Percentiles rank a stretch among this genome's conserved stretches.
phyloP scores from a whole-genome alignment of 2,888 invertebrate genomes.

The Bembecia ichneumoniformis region DNA sequence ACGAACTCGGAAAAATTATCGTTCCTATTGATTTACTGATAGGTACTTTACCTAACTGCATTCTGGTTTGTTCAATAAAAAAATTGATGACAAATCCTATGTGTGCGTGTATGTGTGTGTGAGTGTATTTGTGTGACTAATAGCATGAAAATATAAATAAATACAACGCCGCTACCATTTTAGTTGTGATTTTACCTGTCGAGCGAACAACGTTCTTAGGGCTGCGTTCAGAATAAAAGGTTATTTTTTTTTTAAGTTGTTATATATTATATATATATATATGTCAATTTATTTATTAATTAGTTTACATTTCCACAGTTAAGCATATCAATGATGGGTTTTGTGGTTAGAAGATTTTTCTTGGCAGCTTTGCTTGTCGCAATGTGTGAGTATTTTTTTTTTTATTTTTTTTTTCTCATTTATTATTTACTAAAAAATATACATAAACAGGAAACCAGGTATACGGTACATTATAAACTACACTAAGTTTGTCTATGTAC shows the following conservation, averaged over 20 bases:
- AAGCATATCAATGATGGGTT: no score
- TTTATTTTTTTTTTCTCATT: no score
- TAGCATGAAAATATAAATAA: not conserved
- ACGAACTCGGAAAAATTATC: not conserved
- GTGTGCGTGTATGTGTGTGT: not conserved
- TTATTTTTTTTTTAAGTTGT: not conserved
- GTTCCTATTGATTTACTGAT: not conserved
- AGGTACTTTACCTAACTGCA: not conserved
- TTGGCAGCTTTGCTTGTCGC: no score
- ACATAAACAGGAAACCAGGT: no score
- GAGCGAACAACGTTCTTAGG: not conserved
- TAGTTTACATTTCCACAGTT: not conserved
- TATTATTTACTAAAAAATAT: no score
- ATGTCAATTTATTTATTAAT: not conserved
- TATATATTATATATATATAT: not conserved
- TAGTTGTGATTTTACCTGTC: not conserved
- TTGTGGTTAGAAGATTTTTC: no score
- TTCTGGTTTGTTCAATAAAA: not conserved
- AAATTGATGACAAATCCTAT: not conserved
- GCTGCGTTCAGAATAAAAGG: not conserved
- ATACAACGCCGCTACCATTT: not conserved
- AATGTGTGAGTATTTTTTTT: no score
- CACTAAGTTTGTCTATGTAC: no score
- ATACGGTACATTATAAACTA: no score
- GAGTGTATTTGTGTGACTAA: not conserved